A percentile compares a stretch with the other conserved stretches of the same genome.
Evolutionary conservation across 53 echinoderm and acorn worm genomes (phyloP).

Genomic region (Zoroaster sp.): DNA sequence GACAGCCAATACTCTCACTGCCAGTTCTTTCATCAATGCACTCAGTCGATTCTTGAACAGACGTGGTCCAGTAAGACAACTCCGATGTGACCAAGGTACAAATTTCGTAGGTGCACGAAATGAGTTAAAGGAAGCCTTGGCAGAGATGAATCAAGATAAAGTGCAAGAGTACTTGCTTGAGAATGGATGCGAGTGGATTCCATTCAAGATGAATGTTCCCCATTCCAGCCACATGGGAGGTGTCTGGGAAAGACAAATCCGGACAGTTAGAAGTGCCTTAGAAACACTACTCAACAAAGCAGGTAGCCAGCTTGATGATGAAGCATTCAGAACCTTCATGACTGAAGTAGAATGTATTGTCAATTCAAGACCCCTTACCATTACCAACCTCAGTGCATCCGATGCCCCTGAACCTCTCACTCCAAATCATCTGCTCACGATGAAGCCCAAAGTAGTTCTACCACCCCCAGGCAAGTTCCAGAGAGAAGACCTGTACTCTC

Average conservation of each 20-base stretch:
- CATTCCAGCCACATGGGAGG: slow-evolving; percentile 67
- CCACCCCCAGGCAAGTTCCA: slow-evolving; percentile 57
- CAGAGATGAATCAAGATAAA: slow-evolving; percentile 40
- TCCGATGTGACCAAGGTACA: slow-evolving; percentile 60
- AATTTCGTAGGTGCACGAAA: slow-evolving; percentile 61
- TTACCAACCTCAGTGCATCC: not conserved
- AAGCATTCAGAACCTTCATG: slow-evolving; percentile 58
- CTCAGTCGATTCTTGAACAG: slow-evolving; percentile 49
- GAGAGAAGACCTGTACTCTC: slow-evolving; percentile 5
- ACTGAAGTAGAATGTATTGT: slow-evolving; percentile 57
- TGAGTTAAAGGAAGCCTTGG: slow-evolving; percentile 7
- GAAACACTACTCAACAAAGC: slow-evolving; percentile 24
- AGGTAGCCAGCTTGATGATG: slow-evolving; percentile 58
- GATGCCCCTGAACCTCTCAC: slow-evolving; percentile 11
- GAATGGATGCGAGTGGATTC: slow-evolving; percentile 48
- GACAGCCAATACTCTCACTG: slow-evolving; percentile 32
- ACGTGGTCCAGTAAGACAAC: slow-evolving; percentile 53
- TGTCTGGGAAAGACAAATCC: slow-evolving; percentile 70
- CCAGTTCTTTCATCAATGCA: slow-evolving; percentile 69
- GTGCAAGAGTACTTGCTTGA: slow-evolving; percentile 39
- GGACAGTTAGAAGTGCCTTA: slow-evolving; percentile 46
- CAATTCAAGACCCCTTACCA: slow-evolving; percentile 47
- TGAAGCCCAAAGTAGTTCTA: slow-evolving; percentile 28
- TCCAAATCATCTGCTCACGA: slow-evolving; percentile 53
- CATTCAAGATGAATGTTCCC: slow-evolving; percentile 33